Evolutionary conservation across 2,113 vertebrate genomes (phyloP), one percentile per base, ranked within the genome.

Genomic region (Elephas maximus): DNA sequence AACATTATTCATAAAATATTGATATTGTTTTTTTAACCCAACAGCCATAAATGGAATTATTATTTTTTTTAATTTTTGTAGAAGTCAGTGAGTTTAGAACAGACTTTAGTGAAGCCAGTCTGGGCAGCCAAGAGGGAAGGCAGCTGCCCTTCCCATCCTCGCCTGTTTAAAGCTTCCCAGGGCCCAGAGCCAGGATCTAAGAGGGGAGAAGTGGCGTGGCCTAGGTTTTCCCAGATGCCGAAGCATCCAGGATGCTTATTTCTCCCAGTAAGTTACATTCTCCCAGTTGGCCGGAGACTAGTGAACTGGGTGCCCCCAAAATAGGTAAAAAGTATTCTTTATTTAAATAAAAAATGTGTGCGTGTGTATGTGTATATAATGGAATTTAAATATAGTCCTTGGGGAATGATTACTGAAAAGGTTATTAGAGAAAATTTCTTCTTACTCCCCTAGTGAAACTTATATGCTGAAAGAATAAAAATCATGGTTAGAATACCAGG

Each of bases 391-490:
- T 81, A 23, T 44, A n/a, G 37, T 26, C 33, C 57, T 12, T 60
- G 86, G 84, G 51, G 44, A 74, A 10, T 57, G 48, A 63, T 78
- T 65, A 67, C 80, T 57, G 41, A 51, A 73, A 92, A 89, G 69
- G 24, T 79, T 89, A 44, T 51, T 79, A 45, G 20, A 41, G 65
- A 71, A 92, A 63, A 78, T 93, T 15, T 60, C 76, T 77, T 87
- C 80, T 53, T 84, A n/a, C 21, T 53, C 33, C 18, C 28, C 63
- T 41, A 57, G 3, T 80, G 71, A 84, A 67, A 51, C 6, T 33
- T 71, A 63, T 24, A 76, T 65, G 53, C 84, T 76, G 5, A 65
- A 62, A 85, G 91, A 88, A 57, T 48, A 14, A 78, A 88, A 65
- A 44, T 53, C 26, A 28, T 28, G 82, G 81, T 94, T n/a, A 87